Conservation (phyloP, 2,797 vertebrate genomes). For the Cyclopterus lumpus region DNA sequence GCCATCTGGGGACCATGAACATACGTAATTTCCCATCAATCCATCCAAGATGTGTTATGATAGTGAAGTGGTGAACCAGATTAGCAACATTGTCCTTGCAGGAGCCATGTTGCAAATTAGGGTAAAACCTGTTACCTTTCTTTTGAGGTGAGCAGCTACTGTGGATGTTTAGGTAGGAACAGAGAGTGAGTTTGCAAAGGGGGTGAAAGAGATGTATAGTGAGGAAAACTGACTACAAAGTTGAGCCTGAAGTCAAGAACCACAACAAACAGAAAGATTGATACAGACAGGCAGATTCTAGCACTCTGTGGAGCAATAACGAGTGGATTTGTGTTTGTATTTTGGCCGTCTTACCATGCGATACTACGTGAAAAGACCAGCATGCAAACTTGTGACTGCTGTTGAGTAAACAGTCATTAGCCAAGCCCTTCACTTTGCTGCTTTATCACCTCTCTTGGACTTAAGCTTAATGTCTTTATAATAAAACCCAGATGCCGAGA, state of each 20-base stretch:
- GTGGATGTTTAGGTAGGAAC: background rate
- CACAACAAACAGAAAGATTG: conserved; percentile 22
- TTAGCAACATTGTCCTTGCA: background rate
- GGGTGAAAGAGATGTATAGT: background rate
- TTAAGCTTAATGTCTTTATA: conserved; percentile 64
- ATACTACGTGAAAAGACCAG: conserved; percentile 19
- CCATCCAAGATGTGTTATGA: background rate
- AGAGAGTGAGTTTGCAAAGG: background rate
- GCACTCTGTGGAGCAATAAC: conserved; percentile 21
- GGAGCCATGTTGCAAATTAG: background rate
- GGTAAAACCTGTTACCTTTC: background rate
- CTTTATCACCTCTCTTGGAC: conserved; percentile 71
- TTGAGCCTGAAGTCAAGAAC: conserved; percentile 28
- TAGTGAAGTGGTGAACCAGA: background rate
- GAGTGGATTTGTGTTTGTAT: conserved; percentile 33
- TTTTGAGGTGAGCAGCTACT: background rate
- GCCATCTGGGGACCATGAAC: background rate
- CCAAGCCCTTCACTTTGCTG: conserved; percentile 71
- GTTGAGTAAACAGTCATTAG: conserved; percentile 76
- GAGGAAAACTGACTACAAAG: conserved; percentile 3
- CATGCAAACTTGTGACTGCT: conserved; percentile 48
- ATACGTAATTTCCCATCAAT: background rate
- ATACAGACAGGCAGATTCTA: conserved; percentile 16
- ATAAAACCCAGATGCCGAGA: conserved; percentile 70
- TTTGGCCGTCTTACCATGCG: conserved; percentile 24